phyloP scores from a whole-genome alignment of 2,113 vertebrate genomes.

The Melozone crissalis region DNA sequence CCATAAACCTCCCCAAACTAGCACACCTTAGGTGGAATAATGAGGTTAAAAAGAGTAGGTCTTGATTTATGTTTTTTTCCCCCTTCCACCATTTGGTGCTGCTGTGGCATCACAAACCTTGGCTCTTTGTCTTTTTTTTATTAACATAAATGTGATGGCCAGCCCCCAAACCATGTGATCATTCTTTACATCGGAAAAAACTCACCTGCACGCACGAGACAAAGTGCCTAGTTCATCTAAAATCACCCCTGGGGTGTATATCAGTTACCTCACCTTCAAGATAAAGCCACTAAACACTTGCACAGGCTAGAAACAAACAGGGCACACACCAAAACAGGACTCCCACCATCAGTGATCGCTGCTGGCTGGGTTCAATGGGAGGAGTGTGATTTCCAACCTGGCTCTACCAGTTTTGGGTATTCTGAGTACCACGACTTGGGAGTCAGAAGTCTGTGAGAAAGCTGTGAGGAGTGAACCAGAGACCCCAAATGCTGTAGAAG shows the following conservation, averaged over 20 bases:
- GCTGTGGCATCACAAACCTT: background rate
- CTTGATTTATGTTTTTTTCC: background rate
- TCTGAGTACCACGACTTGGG: background rate
- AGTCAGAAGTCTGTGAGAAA: background rate
- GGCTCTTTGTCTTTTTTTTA: background rate
- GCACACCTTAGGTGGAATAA: background rate
- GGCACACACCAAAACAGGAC: background rate
- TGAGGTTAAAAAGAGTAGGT: background rate
- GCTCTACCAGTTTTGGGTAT: background rate
- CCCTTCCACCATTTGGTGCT: background rate
- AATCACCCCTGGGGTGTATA: background rate
- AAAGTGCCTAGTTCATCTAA: background rate
- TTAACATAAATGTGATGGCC: background rate
- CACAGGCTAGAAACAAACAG: background rate
- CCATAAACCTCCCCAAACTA: background rate
- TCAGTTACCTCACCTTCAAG: background rate
- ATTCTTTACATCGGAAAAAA: background rate
- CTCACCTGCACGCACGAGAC: background rate
- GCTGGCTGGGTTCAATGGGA: background rate
- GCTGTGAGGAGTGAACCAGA: background rate
- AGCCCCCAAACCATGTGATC: rapidly evolving
- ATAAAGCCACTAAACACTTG: background rate
- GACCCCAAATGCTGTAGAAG: background rate
- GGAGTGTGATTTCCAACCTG: background rate
- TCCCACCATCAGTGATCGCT: background rate